phyloP scores from a whole-genome alignment of 37 sponge, comb jelly and placozoan genomes.

The Lycopodina hypogea region DNA sequence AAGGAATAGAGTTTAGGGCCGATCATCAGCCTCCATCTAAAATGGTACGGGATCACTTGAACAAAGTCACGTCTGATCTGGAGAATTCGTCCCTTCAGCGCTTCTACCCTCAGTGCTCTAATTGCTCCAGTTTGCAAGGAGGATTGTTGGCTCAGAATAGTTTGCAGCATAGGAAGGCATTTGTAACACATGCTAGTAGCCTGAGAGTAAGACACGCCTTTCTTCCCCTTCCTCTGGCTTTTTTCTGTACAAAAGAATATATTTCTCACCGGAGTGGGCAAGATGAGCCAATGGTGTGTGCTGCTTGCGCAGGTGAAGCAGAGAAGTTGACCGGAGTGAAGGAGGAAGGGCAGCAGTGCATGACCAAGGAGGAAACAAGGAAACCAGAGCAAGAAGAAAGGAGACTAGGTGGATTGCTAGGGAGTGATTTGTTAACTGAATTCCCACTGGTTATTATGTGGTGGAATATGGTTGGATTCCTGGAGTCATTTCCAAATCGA shows the following conservation, averaged over 20 bases:
- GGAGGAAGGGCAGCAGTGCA: too few species aligned
- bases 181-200: slow-evolving; percentile 40
- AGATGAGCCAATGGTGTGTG: not conserved
- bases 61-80: too few species aligned
- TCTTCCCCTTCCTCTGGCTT: slow-evolving; percentile 60
- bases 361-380: not conserved
- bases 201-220: slow-evolving; percentile 67
- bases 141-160: slow-evolving; percentile 18
- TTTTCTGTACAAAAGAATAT: slow-evolving; percentile 23
- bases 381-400: not conserved
- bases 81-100: slow-evolving; percentile 11
- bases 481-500: slow-evolving; percentile 41
- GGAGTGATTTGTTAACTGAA: slow-evolving; percentile 10
- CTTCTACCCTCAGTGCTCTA: slow-evolving; percentile 73
- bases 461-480: slow-evolving; percentile 36
- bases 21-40: slow-evolving; percentile 80
- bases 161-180: not conserved
- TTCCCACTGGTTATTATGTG: slow-evolving; percentile 61
- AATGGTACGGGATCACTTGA: not conserved
- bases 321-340: too few species aligned
- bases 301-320: not conserved
- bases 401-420: not conserved
- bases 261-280: not conserved
- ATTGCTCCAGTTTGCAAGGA: slow-evolving; percentile 67
- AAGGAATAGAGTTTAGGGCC: slow-evolving; percentile 27